phyloP scores from a whole-genome alignment of 1,140 invertebrate genomes.

The Epicauta chinensis region DNA sequence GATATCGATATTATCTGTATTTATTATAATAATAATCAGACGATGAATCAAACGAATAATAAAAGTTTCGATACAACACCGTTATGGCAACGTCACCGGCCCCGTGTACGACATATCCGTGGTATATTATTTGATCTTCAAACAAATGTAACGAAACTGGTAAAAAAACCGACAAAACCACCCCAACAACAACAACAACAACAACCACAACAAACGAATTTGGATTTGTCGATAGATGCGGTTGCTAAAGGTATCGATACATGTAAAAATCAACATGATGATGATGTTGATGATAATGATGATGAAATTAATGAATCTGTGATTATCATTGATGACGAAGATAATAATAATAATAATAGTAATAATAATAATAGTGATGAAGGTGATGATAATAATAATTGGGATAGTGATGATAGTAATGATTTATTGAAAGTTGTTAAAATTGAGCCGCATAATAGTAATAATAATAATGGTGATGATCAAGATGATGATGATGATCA shows the following conservation, averaged over 20 bases:
- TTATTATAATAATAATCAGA: slow-evolving; percentile 30
- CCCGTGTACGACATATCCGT: slow-evolving; percentile 52
- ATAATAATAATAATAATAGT: background rate
- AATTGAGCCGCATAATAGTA: background rate
- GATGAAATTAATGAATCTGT: slow-evolving; percentile 11
- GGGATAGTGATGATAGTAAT: slow-evolving; percentile 12
- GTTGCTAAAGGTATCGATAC: slow-evolving; percentile 8
- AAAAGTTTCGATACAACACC: slow-evolving; percentile 51
- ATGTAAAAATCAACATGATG: background rate
- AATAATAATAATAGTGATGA: no score
- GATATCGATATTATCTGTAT: slow-evolving; percentile 31
- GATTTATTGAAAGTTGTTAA: background rate
- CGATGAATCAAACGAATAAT: slow-evolving; percentile 24
- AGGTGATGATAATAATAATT: slow-evolving; percentile 4
- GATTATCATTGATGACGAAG: slow-evolving; percentile 16
- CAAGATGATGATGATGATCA: no score
- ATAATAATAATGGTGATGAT: background rate
- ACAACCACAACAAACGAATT: background rate
- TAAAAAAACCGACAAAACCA: slow-evolving; percentile 34
- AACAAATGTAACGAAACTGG: slow-evolving; percentile 18
- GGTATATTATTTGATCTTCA: slow-evolving; percentile 51
- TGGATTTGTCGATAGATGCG: background rate
- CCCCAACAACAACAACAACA: slow-evolving; percentile 9
- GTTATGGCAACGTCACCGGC: slow-evolving; percentile 48
- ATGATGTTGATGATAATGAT: slow-evolving; percentile 10